Percentiles rank a stretch among this genome's conserved stretches.
Conservation (phyloP, 1,140 invertebrate species). For the Sycophaga agraensis region DNA sequence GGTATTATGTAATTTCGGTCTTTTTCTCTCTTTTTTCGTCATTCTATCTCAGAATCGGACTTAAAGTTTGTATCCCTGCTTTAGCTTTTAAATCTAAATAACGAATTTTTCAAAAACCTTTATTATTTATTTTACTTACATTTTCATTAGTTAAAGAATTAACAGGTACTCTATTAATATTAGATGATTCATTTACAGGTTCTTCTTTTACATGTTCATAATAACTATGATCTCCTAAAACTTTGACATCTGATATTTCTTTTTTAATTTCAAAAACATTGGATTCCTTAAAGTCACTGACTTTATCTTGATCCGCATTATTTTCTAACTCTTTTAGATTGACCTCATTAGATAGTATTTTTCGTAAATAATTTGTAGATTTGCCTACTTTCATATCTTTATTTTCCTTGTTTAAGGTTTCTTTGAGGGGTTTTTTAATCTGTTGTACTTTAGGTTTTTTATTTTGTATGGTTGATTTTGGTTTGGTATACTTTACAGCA, state of each 20-base stretch:
- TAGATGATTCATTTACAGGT: slow-evolving; percentile 27
- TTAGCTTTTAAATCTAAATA: slow-evolving; percentile 4
- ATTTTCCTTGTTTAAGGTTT: slow-evolving; percentile 53
- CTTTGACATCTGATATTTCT: slow-evolving; percentile 34
- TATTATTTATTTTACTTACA: slow-evolving; percentile 35
- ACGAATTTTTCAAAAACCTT: background rate
- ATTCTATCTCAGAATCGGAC: slow-evolving; percentile 15
- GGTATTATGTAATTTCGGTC: slow-evolving; percentile 37
- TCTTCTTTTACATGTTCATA: slow-evolving; percentile 45
- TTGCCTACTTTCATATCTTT: slow-evolving; percentile 47
- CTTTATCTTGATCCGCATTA: slow-evolving; percentile 37
- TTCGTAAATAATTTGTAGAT: slow-evolving; percentile 49
- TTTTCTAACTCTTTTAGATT: slow-evolving; percentile 44
- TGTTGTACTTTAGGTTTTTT: slow-evolving; percentile 41
- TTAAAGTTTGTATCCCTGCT: slow-evolving; percentile 9
- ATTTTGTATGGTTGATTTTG: slow-evolving; percentile 40
- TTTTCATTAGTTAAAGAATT: slow-evolving; percentile 43
- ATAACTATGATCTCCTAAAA: slow-evolving; percentile 53
- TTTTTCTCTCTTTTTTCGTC: background rate
- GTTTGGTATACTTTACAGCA: slow-evolving; percentile 40
- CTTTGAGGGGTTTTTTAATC: slow-evolving; percentile 43
- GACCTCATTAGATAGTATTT: slow-evolving; percentile 47
- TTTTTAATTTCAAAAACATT: slow-evolving; percentile 24
- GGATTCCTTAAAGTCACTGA: slow-evolving; percentile 18
- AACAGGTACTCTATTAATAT: slow-evolving; percentile 37